Conservation (phyloP, 92 coral and sea anemone genomes). For the Parazoanthus swiftii region DNA sequence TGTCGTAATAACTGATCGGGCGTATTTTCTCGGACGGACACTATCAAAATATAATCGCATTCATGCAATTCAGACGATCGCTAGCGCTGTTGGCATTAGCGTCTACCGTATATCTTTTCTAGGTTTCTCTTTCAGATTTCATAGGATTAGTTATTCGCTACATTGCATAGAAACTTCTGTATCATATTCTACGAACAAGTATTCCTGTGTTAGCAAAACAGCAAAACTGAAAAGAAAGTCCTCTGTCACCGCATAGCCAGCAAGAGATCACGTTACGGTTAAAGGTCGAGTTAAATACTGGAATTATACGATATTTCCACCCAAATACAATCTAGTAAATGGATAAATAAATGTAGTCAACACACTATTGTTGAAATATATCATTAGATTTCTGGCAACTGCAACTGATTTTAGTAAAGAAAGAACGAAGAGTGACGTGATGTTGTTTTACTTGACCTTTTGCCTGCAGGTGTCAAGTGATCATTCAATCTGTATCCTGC, state of each 20-base stretch:
- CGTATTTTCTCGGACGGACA: neutral
- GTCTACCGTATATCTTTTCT: neutral
- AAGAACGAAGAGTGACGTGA: conserved; percentile 24
- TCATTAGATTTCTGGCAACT: conserved; percentile 12
- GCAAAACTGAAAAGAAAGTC: conserved; percentile 20
- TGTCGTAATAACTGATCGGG: conserved; percentile 12
- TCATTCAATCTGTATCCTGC: conserved; percentile 8
- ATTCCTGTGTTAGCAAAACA: neutral
- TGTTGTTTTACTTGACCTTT: neutral
- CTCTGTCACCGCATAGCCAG: neutral
- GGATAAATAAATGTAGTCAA: neutral
- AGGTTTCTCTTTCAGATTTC: neutral
- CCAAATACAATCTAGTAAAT: neutral
- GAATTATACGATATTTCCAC: conserved; percentile 21
- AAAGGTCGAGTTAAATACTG: conserved; percentile 14
- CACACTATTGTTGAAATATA: neutral
- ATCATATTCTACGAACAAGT: conserved; percentile 10
- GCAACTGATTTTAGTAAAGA: neutral
- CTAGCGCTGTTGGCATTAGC: neutral
- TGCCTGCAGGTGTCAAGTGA: conserved; percentile 12
- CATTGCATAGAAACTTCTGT: conserved; percentile 22
- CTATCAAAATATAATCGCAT: neutral
- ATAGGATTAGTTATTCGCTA: neutral
- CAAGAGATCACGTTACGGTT: conserved; percentile 23
- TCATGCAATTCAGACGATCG: conserved; percentile 2